Percentiles rank a stretch among this genome's conserved stretches.
These are phyloP conservation scores for Chaetoderma sp. DNA, from an alignment of 2,888 invertebrate genomes.

Conservation along the genomic window DNA sequence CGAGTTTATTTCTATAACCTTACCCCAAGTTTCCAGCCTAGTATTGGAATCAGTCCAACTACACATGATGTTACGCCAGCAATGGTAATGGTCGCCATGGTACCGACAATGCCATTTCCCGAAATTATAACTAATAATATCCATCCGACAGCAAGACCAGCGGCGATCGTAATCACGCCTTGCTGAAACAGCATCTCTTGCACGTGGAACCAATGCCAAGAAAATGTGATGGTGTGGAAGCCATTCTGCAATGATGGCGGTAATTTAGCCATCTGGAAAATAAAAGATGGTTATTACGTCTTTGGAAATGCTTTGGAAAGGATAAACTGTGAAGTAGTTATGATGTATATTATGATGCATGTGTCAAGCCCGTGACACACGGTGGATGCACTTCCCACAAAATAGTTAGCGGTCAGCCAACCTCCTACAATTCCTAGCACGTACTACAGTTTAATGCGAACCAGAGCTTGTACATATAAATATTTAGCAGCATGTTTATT, in stretches of 20 bases:
- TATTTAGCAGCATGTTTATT: too few species aligned
- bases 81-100: conserved; percentile 7
- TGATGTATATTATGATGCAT: too few species aligned
- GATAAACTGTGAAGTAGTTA: too few species aligned
- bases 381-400: too few species aligned
- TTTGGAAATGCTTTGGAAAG: too few species aligned
- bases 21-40: conserved; percentile 9
- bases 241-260: background rate
- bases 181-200: background rate
- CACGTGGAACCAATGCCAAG: conserved; percentile 12
- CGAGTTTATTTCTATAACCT: too few species aligned
- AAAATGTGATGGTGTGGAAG: conserved; percentile 1
- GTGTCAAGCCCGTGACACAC: too few species aligned
- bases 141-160: background rate
- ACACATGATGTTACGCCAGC: background rate
- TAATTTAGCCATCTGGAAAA: background rate
- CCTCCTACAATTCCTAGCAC: too few species aligned
- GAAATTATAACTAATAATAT: background rate
- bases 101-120: conserved; percentile 3
- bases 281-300: too few species aligned
- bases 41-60: background rate
- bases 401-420: too few species aligned
- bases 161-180: background rate
- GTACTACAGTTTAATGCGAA: too few species aligned
- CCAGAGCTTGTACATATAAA: too few species aligned